A percentile compares a stretch with the other conserved stretches of the same genome.
Evolutionary conservation across 2,888 invertebrate genomes (phyloP).

Genomic region (Argyresthia goedartella): DNA sequence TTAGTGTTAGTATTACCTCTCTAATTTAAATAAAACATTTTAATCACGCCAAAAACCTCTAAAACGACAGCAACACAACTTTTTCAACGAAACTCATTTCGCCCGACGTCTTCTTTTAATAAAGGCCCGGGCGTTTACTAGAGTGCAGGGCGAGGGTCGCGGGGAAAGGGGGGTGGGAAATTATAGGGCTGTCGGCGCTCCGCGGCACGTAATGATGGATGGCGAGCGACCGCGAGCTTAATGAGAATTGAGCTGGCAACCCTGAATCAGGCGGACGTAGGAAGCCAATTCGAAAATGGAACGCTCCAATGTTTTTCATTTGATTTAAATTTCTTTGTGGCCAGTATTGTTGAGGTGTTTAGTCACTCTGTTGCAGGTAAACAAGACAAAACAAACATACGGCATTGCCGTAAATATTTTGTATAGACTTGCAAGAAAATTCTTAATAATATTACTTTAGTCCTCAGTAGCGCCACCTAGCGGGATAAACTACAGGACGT

Average conservation of each 20-base stretch:
- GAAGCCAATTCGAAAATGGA: slow-evolving; percentile 1
- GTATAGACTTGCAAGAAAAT: too few relatives aligned
- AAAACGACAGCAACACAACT: slow-evolving; percentile 11
- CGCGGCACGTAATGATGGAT: slow-evolving; percentile 56
- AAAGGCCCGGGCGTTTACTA: slow-evolving; percentile 23
- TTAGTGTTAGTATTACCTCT: too few relatives aligned
- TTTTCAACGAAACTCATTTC: slow-evolving; percentile 50
- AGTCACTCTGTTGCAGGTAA: too few relatives aligned
- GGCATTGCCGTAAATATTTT: too few relatives aligned
- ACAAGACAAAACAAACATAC: too few relatives aligned
- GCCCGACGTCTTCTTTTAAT: slow-evolving; percentile 50
- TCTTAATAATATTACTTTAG: too few relatives aligned
- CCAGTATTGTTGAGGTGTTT: too few relatives aligned
- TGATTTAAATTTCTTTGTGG: background rate
- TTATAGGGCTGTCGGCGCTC: slow-evolving; percentile 58
- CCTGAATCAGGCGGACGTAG: slow-evolving; percentile 23
- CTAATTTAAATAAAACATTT: background rate
- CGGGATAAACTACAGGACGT: too few relatives aligned
- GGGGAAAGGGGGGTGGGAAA: slow-evolving; percentile 30
- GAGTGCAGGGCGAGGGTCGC: slow-evolving; percentile 19
- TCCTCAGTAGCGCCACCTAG: too few relatives aligned
- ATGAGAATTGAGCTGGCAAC: slow-evolving; percentile 53
- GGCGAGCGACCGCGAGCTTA: slow-evolving; percentile 36
- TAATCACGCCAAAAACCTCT: background rate
- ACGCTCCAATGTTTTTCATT: slow-evolving; percentile 2